Percentiles rank a stretch among this genome's conserved stretches.
Conservation (phyloP, 2,113 vertebrate species). For the Himantopus leucocephalus region DNA sequence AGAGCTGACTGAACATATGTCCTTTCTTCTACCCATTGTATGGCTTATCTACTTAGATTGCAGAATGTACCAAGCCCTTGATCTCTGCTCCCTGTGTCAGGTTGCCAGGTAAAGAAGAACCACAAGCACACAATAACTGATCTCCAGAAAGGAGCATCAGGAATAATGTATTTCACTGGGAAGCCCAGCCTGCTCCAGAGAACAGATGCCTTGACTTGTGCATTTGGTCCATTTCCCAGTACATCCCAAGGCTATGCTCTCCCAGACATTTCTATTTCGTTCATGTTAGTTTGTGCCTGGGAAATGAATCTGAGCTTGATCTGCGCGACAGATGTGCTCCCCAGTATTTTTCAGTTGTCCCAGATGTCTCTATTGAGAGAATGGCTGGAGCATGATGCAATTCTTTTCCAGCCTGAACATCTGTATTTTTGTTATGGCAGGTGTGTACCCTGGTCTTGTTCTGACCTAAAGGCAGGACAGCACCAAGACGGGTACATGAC, state of each 20-base stretch:
- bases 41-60: neutral
- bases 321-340: neutral
- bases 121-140: neutral
- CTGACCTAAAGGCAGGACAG: neutral
- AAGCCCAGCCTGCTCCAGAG: neutral
- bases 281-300: neutral
- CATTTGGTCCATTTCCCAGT: neutral
- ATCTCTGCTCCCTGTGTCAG: neutral
- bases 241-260: neutral
- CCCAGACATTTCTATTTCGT: neutral
- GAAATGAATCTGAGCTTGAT: neutral
- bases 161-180: neutral
- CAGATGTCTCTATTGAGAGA: neutral
- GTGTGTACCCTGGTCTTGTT: neutral
- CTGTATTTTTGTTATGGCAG: neutral
- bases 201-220: neutral
- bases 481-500: neutral
- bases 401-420: neutral
- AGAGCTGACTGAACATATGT: neutral
- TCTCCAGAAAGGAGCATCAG: neutral
- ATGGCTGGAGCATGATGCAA: neutral
- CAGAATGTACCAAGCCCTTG: neutral
- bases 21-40: neutral
- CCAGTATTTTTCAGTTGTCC: neutral
- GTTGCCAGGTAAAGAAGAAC: neutral